These are phyloP conservation scores for Cygnus buccinator DNA, from an alignment of 2,113 vertebrate species.

Conservation along the genomic window DNA sequence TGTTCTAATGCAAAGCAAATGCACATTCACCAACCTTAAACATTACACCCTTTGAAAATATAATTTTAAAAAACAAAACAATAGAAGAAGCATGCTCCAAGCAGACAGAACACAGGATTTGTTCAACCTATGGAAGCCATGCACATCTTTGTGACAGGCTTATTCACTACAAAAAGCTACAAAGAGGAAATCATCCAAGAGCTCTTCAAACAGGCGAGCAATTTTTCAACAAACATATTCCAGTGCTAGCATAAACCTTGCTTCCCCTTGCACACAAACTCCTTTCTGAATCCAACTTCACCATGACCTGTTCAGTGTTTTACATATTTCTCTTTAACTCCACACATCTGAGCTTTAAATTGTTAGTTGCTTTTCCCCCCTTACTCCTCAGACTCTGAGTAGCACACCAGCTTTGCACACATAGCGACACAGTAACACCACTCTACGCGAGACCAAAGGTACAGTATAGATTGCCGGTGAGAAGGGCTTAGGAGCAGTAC, in stretches of 20 bases:
- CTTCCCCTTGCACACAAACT: neutral
- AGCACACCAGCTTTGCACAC: too few relatives aligned
- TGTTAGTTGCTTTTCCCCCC: neutral
- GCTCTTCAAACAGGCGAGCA: neutral
- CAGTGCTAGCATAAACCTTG: neutral
- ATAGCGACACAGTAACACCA: rapidly evolving
- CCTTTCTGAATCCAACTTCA: neutral
- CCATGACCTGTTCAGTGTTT: neutral
- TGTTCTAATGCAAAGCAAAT: neutral
- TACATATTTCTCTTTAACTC: neutral
- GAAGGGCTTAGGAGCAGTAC: neutral
- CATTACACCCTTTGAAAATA: neutral
- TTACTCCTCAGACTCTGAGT: neutral
- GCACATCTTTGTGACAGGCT: neutral
- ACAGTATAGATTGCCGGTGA: rapidly evolving
- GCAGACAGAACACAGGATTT: neutral
- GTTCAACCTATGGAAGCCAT: neutral
- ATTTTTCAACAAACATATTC: neutral
- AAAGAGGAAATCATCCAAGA: neutral
- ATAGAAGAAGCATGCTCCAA: neutral
- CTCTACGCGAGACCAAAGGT: rapidly evolving
- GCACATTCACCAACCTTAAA: neutral
- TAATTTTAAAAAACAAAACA: neutral
- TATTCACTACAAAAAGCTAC: neutral
- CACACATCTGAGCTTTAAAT: neutral